Evolutionary conservation across 2,888 invertebrate species (phyloP).

Genomic region (Stramonita haemastoma): DNA sequence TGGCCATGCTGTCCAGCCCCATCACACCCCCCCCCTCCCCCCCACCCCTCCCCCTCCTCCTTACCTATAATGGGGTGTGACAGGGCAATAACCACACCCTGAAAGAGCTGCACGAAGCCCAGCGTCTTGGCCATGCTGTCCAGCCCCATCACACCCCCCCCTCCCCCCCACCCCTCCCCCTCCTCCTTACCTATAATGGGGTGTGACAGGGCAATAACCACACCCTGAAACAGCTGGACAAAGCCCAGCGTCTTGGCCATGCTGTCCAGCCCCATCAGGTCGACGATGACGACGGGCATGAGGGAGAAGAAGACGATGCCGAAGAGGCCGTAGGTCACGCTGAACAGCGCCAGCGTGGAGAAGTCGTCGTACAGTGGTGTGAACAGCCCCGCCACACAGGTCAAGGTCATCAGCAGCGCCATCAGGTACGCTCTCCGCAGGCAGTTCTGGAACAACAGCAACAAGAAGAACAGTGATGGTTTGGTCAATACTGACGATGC

Average conservation of each 20-base stretch:
- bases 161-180: too few relatives aligned
- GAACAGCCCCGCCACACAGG: constrained; percentile 14
- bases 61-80: constrained; percentile 21
- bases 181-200: constrained; percentile 3
- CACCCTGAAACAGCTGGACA: constrained; percentile 16
- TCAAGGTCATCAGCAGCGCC: neutral
- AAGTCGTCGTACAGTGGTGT: constrained; percentile 15
- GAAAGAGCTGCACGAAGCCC: constrained; percentile 16
- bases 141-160: too few relatives aligned
- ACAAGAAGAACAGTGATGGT: constrained; percentile 10
- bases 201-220: neutral
- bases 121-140: neutral
- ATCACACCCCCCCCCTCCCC: neutral
- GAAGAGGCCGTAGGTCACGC: constrained; percentile 20
- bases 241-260: constrained; percentile 27
- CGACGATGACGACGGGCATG: constrained; percentile 83
- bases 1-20: neutral
- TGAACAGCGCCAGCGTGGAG: constrained; percentile 16
- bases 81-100: neutral
- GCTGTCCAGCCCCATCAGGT: constrained; percentile 29
- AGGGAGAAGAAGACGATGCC: constrained; percentile 31
- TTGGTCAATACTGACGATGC: too few relatives aligned
- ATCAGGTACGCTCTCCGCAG: neutral
- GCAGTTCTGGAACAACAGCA: constrained; percentile 29
- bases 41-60: neutral